Evolutionary conservation across 1,140 invertebrate genomes (phyloP).

Genomic region (Maniola jurtina): DNA sequence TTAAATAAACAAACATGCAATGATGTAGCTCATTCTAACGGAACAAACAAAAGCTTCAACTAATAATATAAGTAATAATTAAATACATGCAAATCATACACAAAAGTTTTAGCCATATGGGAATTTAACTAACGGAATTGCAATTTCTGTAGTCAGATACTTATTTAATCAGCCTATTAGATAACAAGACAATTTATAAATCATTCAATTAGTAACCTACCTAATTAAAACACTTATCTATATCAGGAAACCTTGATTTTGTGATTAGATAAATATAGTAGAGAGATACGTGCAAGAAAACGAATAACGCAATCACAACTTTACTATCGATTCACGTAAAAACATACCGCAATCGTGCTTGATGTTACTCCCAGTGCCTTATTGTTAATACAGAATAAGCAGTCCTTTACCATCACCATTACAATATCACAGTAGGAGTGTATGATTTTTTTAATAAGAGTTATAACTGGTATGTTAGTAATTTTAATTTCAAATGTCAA

Average conservation of each 20-base stretch:
- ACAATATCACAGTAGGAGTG: neutral
- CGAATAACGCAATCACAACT: neutral
- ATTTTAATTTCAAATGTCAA: neutral
- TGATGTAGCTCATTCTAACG: slow-evolving; percentile 52
- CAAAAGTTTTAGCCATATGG: slow-evolving; percentile 10
- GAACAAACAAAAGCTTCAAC: slow-evolving; percentile 47
- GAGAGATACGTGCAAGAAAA: slow-evolving; percentile 5
- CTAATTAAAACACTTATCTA: neutral
- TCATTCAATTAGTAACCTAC: neutral
- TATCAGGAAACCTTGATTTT: neutral
- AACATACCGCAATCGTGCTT: neutral
- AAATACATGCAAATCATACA: slow-evolving; percentile 36
- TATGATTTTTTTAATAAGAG: neutral
- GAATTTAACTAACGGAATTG: neutral
- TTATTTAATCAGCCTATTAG: neutral
- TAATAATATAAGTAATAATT: slow-evolving; percentile 13
- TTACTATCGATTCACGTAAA: neutral
- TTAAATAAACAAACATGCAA: slow-evolving; percentile 55
- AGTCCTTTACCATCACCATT: neutral
- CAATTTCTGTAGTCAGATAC: neutral
- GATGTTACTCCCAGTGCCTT: neutral
- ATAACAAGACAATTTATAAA: neutral
- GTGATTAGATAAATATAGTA: neutral
- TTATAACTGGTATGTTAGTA: neutral
- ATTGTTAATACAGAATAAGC: neutral